Conservation (phyloP, 1,140 invertebrate species). For the Vollenhovia emeryi region DNA sequence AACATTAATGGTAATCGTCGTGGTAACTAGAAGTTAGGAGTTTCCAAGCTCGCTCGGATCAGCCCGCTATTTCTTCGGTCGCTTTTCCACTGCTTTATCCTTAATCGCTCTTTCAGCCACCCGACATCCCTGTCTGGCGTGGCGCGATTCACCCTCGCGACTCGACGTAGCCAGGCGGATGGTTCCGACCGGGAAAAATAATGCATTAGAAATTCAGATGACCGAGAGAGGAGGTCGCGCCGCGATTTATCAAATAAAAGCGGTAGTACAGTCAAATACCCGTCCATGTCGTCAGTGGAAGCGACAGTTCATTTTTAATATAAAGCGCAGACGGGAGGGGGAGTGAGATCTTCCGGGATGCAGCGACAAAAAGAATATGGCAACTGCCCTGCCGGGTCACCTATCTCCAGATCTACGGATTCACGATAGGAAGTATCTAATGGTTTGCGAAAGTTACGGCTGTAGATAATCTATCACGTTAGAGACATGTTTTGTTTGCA, state of each 20-base stretch:
- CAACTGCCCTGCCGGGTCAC: slow-evolving; percentile 47
- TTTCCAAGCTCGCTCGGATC: background rate
- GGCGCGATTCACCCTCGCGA: slow-evolving; percentile 69
- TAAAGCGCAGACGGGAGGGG: slow-evolving; percentile 68
- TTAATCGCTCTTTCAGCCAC: slow-evolving; percentile 54
- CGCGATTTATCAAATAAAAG: slow-evolving; percentile 84
- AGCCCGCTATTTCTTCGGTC: slow-evolving; percentile 21
- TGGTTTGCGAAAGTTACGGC: slow-evolving; percentile 69
- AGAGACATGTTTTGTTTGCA: background rate
- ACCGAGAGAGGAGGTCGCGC: slow-evolving; percentile 78
- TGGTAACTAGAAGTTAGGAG: slow-evolving; percentile 17
- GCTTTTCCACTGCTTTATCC: slow-evolving; percentile 46
- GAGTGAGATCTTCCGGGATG: slow-evolving; percentile 62
- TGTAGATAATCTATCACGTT: slow-evolving; percentile 74
- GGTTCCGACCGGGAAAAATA: slow-evolving; percentile 75
- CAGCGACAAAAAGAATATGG: slow-evolving; percentile 77
- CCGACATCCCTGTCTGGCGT: slow-evolving; percentile 47
- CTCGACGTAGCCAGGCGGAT: slow-evolving; percentile 63
- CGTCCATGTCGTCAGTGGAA: slow-evolving; percentile 81
- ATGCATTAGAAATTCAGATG: slow-evolving; percentile 84
- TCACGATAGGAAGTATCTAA: slow-evolving; percentile 62
- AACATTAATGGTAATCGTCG: slow-evolving; percentile 39
- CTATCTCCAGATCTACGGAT: slow-evolving; percentile 55
- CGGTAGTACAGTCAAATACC: slow-evolving; percentile 82
- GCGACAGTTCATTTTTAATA: slow-evolving; percentile 84